Conservation (phyloP, 2,113 vertebrate genomes). For the Antechinus stuartii region DNA sequence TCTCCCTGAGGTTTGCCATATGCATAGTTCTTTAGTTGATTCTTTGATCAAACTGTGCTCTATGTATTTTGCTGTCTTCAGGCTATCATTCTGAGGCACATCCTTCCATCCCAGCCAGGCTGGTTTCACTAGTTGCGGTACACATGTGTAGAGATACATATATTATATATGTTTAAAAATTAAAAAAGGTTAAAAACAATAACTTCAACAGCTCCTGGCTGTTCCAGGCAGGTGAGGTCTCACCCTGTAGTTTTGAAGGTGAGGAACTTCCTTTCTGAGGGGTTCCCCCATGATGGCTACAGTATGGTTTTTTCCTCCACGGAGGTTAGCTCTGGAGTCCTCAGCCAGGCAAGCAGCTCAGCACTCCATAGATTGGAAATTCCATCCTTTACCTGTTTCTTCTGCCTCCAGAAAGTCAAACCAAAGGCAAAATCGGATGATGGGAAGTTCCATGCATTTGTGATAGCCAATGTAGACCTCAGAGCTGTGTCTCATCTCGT, state of each 20-base stretch:
- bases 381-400: not conserved
- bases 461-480: conserved; percentile 55
- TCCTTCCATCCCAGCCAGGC: conserved; percentile 21
- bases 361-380: not conserved
- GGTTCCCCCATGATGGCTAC: not conserved
- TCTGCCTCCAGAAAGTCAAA: not conserved
- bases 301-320: not conserved
- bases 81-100: not conserved
- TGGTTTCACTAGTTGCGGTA: conserved; percentile 78
- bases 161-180: not conserved
- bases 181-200: conserved; percentile 78
- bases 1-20: not conserved
- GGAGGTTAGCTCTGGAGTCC: not conserved
- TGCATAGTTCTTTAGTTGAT: not conserved
- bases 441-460: conserved; percentile 16
- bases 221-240: rapidly evolving
- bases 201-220: not conserved
- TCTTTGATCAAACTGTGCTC: not conserved
- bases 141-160: not conserved
- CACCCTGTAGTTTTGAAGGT: rapidly evolving
- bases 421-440: not conserved
- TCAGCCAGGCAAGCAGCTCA: not conserved
- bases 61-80: not conserved
- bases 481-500: conserved; percentile 91
- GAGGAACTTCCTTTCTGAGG: not conserved